These are phyloP conservation scores for Megaceryle maxima DNA, from an alignment of 2,113 vertebrate species.

Conservation along the genomic window DNA sequence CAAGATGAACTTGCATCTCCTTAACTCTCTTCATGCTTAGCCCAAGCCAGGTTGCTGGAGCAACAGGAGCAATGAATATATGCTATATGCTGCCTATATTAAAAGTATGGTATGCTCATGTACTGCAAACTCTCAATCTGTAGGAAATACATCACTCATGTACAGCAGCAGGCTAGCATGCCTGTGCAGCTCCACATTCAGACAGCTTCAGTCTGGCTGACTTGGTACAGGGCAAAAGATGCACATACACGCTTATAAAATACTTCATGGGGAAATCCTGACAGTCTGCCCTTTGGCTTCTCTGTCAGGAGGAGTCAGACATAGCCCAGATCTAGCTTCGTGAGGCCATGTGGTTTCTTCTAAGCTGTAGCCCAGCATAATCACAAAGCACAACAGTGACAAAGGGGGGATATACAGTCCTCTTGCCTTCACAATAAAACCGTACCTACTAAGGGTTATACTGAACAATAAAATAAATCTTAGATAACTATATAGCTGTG, in stretches of 20 bases:
- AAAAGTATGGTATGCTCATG: accelerated
- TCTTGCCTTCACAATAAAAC: not conserved
- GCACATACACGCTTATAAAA: accelerated
- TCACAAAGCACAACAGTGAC: accelerated
- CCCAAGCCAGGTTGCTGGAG: not conserved
- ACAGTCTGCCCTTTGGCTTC: not conserved
- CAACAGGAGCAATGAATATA: not conserved
- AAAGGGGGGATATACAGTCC: not conserved
- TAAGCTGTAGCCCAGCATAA: not conserved
- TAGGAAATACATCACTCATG: not conserved
- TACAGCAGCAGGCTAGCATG: not conserved
- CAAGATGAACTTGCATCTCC: not conserved
- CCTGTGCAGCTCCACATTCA: not conserved
- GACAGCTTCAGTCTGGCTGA: not conserved
- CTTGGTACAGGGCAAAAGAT: not conserved
- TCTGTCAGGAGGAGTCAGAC: not conserved
- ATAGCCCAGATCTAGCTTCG: accelerated
- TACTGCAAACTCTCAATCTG: not conserved
- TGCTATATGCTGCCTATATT: not conserved
- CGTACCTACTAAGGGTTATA: not conserved
- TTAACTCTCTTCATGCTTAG: not conserved
- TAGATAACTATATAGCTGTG: not conserved
- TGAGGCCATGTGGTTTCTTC: accelerated
- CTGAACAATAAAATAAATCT: not conserved
- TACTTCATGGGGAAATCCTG: not conserved